Evolutionary conservation across 2,113 vertebrate genomes (phyloP).

Genomic region (Pitta sordida): DNA sequence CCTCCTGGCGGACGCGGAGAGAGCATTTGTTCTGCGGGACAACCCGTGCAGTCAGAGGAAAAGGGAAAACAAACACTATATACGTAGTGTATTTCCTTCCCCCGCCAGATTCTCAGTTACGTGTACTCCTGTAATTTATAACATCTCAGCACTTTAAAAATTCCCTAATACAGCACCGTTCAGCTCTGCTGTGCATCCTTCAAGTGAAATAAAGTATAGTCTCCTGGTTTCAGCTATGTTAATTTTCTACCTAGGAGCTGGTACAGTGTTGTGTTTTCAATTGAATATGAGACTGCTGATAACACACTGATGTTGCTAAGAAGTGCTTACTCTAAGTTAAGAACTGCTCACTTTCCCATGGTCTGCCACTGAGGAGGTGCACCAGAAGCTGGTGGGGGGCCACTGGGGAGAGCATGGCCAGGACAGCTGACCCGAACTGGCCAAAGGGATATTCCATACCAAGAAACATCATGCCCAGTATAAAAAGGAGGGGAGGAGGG

Average conservation of each 20-base stretch:
- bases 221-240: not conserved
- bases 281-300: not conserved
- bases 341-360: not conserved
- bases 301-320: not conserved
- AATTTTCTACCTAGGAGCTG: not conserved
- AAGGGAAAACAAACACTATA: rapidly evolving
- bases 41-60: rapidly evolving
- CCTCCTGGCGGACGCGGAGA: not conserved
- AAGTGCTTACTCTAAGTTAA: not conserved
- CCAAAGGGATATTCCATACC: not conserved
- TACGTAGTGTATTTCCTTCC: not conserved
- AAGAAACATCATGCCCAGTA: not conserved
- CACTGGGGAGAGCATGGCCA: not conserved
- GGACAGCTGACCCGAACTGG: not conserved
- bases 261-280: not conserved
- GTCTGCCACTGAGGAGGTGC: not conserved
- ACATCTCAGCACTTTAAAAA: not conserved
- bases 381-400: not conserved
- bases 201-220: not conserved
- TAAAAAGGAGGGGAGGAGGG: not conserved
- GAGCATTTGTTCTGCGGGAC: not conserved
- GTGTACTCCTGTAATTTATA: not conserved
- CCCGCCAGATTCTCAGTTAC: rapidly evolving
- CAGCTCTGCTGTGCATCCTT: not conserved
- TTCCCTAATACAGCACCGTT: not conserved